These are phyloP conservation scores for Leucophenga montana DNA, from an alignment of 2,888 invertebrate species.

Conservation along the genomic window DNA sequence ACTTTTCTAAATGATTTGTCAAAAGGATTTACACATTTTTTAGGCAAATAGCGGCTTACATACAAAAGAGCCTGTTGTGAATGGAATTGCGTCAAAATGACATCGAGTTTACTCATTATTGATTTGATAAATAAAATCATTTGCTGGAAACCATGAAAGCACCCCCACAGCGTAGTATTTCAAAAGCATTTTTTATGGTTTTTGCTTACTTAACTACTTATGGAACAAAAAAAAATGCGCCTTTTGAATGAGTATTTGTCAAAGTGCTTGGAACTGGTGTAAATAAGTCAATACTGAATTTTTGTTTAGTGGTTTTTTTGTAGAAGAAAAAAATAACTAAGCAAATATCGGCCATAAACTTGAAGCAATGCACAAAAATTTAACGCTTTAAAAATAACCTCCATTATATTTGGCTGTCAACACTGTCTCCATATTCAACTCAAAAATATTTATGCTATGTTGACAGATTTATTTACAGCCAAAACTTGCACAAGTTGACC, in stretches of 20 bases:
- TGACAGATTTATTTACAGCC: too few relatives aligned
- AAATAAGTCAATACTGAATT: neutral
- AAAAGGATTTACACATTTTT: conserved; percentile 58
- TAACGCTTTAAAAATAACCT: too few relatives aligned
- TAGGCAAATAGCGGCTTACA: conserved; percentile 46
- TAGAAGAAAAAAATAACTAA: too few relatives aligned
- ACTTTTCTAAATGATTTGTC: conserved; percentile 59
- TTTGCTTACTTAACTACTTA: conserved; percentile 12
- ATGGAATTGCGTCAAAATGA: conserved; percentile 11
- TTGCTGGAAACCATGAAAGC: neutral
- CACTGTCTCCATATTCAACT: too few relatives aligned
- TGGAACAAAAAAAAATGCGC: neutral
- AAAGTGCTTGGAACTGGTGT: conserved; percentile 12
- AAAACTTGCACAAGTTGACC: too few relatives aligned
- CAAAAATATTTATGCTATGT: too few relatives aligned
- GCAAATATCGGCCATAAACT: too few relatives aligned
- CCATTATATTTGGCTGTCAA: too few relatives aligned
- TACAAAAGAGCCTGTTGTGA: neutral
- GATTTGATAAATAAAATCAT: conserved; percentile 8
- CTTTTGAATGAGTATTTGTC: conserved; percentile 10
- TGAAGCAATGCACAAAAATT: too few relatives aligned
- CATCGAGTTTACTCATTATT: conserved; percentile 7
- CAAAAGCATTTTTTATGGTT: neutral
- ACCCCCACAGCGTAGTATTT: conserved; percentile 5
- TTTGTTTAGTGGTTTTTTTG: too few relatives aligned